A percentile compares a stretch with the other conserved stretches of the same genome.
phyloP scores from a whole-genome alignment of 2,113 vertebrate species.

The Hydropotes inermis region DNA sequence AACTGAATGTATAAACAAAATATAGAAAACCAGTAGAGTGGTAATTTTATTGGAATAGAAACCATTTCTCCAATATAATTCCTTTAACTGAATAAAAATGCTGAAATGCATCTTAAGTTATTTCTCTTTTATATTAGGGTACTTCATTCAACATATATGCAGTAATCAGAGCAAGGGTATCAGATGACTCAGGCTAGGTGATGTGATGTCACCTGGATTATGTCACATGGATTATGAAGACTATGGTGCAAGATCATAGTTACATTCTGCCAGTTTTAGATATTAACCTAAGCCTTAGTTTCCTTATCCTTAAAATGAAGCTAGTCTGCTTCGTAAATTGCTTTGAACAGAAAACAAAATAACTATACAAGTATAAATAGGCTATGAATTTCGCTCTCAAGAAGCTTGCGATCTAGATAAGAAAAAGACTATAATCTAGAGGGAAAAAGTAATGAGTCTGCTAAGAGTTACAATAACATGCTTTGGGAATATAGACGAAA shows the following conservation, averaged over 20 bases:
- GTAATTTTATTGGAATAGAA: background rate
- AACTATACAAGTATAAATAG: background rate
- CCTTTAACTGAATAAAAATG: slow-evolving; percentile 30
- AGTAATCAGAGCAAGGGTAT: background rate
- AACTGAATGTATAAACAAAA: background rate
- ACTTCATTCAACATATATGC: background rate
- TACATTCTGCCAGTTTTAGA: background rate
- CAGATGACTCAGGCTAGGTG: background rate
- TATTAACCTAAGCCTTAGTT: background rate
- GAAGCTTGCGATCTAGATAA: background rate
- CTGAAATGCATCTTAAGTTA: background rate
- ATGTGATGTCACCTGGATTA: background rate
- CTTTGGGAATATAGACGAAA: background rate
- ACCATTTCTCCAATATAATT: slow-evolving; percentile 11
- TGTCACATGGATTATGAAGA: background rate
- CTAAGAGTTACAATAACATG: background rate
- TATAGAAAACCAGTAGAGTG: background rate
- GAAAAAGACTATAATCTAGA: background rate
- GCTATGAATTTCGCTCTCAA: background rate
- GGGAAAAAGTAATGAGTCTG: background rate
- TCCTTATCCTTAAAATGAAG: background rate
- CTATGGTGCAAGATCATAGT: background rate
- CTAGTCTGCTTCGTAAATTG: background rate
- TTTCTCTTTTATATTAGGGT: background rate
- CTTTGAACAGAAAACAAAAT: slow-evolving; percentile 15